phyloP scores from a whole-genome alignment of 2,888 invertebrate genomes.

The Palloptera scutellata region DNA sequence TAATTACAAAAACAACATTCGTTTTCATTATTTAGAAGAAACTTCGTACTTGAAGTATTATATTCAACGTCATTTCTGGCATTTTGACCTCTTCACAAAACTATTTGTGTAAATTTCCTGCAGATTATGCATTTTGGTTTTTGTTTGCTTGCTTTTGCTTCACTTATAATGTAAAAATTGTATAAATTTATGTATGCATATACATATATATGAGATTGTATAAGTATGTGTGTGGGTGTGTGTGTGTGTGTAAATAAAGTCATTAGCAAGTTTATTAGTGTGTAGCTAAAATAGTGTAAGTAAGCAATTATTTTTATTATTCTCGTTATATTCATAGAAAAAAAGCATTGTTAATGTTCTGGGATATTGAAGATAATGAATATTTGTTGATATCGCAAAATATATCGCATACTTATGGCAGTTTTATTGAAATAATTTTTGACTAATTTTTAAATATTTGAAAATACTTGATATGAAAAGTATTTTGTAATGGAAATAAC shows the following conservation, averaged over 20 bases:
- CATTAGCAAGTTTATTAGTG: slow-evolving; percentile 23
- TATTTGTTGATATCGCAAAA: background rate
- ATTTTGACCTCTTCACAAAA: slow-evolving; percentile 12
- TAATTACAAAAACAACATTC: no score
- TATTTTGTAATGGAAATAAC: no score
- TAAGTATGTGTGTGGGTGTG: background rate
- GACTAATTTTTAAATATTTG: no score
- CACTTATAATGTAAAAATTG: background rate
- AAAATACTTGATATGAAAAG: no score
- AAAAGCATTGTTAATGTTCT: background rate
- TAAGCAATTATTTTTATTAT: slow-evolving; percentile 3
- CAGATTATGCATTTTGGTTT: slow-evolving; percentile 18
- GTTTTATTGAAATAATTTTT: no score
- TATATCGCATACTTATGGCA: no score
- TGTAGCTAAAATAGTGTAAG: background rate
- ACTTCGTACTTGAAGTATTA: no score
- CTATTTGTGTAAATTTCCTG: slow-evolving; percentile 15
- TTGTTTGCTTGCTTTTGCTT: background rate
- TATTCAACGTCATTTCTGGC: background rate
- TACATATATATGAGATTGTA: background rate
- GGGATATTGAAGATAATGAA: background rate
- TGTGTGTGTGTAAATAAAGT: slow-evolving; percentile 16
- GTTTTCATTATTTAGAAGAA: no score
- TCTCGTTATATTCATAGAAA: background rate
- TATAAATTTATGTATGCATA: background rate